Evolutionary conservation across 1,140 invertebrate genomes (phyloP).

Genomic region (Melanaphis sacchari): DNA sequence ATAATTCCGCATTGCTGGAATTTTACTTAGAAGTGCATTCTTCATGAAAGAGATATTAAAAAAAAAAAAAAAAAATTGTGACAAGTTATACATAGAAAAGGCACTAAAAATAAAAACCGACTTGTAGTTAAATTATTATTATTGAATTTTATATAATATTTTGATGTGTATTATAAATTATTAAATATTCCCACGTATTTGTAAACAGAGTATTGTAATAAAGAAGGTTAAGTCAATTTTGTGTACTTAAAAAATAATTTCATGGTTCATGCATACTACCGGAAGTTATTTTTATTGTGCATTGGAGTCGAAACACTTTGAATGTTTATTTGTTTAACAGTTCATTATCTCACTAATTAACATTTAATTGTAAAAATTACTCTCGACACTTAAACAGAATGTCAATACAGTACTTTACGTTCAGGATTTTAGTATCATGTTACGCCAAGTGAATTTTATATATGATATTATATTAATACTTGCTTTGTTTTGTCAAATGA

Average conservation of each 20-base stretch:
- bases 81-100: background rate
- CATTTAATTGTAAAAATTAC: conserved; percentile 13
- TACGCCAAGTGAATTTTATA: background rate
- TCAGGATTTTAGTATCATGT: background rate
- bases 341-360: background rate
- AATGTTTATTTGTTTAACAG: conserved; percentile 2
- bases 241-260: conserved; percentile 12
- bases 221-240: conserved; percentile 13
- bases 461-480: background rate
- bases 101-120: background rate
- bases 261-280: background rate
- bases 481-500: background rate
- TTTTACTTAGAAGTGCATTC: background rate
- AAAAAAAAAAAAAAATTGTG: background rate
- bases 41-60: background rate
- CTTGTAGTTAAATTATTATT: background rate
- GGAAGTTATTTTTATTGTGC: conserved; percentile 32
- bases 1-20: conserved; percentile 4
- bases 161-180: background rate
- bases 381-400: background rate
- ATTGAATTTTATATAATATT: background rate
- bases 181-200: background rate
- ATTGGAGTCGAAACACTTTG: conserved; percentile 5
- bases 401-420: background rate
- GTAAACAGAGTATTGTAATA: background rate